Conservation (phyloP, 2,888 invertebrate genomes). For the Plebejus melissa region DNA sequence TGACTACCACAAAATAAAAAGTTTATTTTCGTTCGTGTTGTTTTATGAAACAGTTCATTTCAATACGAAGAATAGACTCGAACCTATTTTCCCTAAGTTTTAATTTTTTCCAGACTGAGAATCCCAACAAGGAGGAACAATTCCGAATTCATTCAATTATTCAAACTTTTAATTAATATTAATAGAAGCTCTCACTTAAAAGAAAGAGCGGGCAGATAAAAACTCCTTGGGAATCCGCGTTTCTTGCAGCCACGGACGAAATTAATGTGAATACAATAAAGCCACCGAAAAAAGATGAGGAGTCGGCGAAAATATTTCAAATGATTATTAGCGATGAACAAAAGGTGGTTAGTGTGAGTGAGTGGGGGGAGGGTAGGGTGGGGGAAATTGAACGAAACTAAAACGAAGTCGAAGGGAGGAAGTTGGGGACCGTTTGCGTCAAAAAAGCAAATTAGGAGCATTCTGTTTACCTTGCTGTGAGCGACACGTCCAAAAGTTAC, state of each 20-base stretch:
- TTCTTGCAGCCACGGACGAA: slow-evolving; percentile 73
- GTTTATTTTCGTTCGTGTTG: background rate
- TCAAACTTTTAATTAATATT: slow-evolving; percentile 79
- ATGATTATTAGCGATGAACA: slow-evolving; percentile 70
- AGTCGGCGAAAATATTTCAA: slow-evolving; percentile 64
- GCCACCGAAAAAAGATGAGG: slow-evolving; percentile 65
- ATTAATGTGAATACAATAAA: slow-evolving; percentile 78
- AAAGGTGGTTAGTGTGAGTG: slow-evolving; percentile 59
- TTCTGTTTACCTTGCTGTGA: slow-evolving; percentile 59
- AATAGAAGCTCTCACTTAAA: slow-evolving; percentile 75
- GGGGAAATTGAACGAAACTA: slow-evolving; percentile 77
- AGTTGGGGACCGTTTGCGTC: slow-evolving; percentile 48
- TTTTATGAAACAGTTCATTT: background rate
- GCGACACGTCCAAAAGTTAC: slow-evolving; percentile 40
- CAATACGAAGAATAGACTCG: slow-evolving; percentile 54
- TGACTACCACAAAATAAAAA: background rate
- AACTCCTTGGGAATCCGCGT: slow-evolving; percentile 74
- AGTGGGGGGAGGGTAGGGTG: slow-evolving; percentile 67
- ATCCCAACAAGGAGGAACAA: slow-evolving; percentile 68
- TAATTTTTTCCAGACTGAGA: slow-evolving; percentile 70
- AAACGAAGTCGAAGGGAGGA: slow-evolving; percentile 65
- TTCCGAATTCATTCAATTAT: slow-evolving; percentile 75
- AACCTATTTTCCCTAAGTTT: slow-evolving; percentile 55
- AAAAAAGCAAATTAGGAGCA: slow-evolving; percentile 65
- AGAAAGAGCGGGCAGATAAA: slow-evolving; percentile 75